A percentile compares a stretch with the other conserved stretches of the same genome.
Conservation (phyloP, 2,888 invertebrate genomes). For the Cerastis leucographa region DNA sequence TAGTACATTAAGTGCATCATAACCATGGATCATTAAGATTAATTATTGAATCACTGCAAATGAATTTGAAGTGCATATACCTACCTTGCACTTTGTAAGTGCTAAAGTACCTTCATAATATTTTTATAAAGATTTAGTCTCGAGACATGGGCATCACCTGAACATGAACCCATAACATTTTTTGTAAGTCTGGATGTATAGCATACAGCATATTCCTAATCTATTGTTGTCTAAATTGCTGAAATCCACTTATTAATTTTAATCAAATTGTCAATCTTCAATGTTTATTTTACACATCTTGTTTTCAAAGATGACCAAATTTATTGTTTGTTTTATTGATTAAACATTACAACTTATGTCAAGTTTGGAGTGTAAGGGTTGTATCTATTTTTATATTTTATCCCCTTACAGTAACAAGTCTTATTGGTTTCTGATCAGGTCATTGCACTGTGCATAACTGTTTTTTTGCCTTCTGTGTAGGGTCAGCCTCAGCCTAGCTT, state of each 20-base stretch:
- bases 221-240: neutral
- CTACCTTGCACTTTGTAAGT: neutral
- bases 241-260: neutral
- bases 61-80: neutral
- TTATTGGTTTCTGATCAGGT: constrained; percentile 5
- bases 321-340: constrained; percentile 42
- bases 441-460: neutral
- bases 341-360: constrained; percentile 11
- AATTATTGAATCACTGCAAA: neutral
- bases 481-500: neutral
- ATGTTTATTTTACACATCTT: constrained; percentile 26
- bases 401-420: neutral
- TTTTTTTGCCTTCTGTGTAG: neutral
- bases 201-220: constrained; percentile 44
- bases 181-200: constrained; percentile 50
- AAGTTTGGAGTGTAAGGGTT: constrained; percentile 1
- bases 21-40: neutral
- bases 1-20: constrained; percentile 10
- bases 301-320: constrained; percentile 9
- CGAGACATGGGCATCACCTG: constrained; percentile 38
- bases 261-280: constrained; percentile 12
- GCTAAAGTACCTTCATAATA: neutral
- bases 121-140: constrained; percentile 6
- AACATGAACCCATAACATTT: constrained; percentile 28
- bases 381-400: constrained; percentile 2